Evolutionary conservation across 2,113 vertebrate species (phyloP), one percentile per base, ranked within the genome.

Genomic region (Polypterus bichir): DNA sequence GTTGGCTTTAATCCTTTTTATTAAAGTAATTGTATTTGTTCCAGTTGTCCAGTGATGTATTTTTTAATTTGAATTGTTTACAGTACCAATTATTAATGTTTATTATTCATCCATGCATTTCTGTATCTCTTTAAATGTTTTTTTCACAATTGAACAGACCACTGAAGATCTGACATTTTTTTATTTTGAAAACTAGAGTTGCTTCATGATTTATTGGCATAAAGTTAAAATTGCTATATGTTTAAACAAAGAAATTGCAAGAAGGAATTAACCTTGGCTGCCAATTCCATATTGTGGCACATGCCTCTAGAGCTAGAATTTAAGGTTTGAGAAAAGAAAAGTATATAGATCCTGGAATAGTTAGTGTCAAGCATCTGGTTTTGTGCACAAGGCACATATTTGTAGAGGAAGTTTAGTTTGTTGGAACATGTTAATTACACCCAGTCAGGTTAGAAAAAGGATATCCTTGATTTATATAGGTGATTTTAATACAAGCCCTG

Each of bases 331-430:
- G 27, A 48, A 49, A 27, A 56, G 49, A 8, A 58, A 60, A 60
- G 11, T 46, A 64, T 60, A 49, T 46, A 49, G 47, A n/a, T 27
- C 11, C 49, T 57, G 44, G 10, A 47, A 58, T 55, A 48, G 7
- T 63, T 63, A 9, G 54, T 56, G 63, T 64, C 61, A 76, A 71
- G 74, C 81, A 79, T 79, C 76, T 83, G 76, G 74, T 80, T 76
- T 64, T 59, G 60, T 64, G 51, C 66, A 70, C 57, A 65, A 69
- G 67, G 59, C 69, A 68, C 73, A 66, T 68, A 69, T 69, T 74
- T 59, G 68, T 10, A 53, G 61, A 73, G 78, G 65, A 48, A 49
- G 74, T 71, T 75, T 58, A 70, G 67, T 77, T 68, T 71, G 72
- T 74, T 75, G 66, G 65, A 72, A 74, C 72, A 73, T 62, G 71